phyloP scores from a whole-genome alignment of 2,797 vertebrate genomes.

The Parauchenoglanis punctatus region DNA sequence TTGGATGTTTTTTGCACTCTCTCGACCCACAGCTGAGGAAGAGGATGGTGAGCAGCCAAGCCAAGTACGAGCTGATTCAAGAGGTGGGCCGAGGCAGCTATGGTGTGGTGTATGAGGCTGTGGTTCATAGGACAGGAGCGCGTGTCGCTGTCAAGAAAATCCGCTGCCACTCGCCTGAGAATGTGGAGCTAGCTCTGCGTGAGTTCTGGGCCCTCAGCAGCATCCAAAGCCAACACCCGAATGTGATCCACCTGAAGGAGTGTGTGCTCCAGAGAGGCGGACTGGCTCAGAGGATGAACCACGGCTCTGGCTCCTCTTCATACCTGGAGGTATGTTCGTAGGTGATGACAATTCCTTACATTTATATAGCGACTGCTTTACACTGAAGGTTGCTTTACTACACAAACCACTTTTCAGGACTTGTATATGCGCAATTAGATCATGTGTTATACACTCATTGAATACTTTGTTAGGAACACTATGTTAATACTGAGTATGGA shows the following conservation, averaged over 20 bases:
- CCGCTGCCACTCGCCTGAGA: conserved; percentile 95
- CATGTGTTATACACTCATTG: too few relatives aligned
- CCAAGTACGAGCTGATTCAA: conserved; percentile 98
- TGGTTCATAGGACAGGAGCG: conserved; percentile 85
- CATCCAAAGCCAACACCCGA: conserved; percentile 97
- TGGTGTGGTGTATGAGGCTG: conserved; percentile 96
- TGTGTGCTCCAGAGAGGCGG: conserved; percentile 94
- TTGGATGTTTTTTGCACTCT: neutral
- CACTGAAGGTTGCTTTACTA: neutral
- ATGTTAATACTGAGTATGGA: too few relatives aligned
- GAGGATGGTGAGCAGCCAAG: conserved; percentile 99
- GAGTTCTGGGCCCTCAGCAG: conserved; percentile 99
- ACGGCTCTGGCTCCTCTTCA: conserved; percentile 91
- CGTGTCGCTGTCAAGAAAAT: conserved; percentile 97
- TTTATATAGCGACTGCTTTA: neutral
- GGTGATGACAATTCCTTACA: neutral
- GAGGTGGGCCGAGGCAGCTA: conserved; percentile 98
- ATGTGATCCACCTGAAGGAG: conserved; percentile 97
- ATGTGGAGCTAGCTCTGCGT: conserved; percentile 93
- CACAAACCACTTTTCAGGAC: neutral
- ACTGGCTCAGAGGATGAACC: conserved; percentile 93
- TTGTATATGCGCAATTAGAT: too few relatives aligned
- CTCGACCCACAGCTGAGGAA: conserved; percentile 65
- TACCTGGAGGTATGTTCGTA: conserved; percentile 86
- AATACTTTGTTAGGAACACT: too few relatives aligned